Evolutionary conservation across 2,797 vertebrate genomes (phyloP).

Genomic region (Chelon auratus): DNA sequence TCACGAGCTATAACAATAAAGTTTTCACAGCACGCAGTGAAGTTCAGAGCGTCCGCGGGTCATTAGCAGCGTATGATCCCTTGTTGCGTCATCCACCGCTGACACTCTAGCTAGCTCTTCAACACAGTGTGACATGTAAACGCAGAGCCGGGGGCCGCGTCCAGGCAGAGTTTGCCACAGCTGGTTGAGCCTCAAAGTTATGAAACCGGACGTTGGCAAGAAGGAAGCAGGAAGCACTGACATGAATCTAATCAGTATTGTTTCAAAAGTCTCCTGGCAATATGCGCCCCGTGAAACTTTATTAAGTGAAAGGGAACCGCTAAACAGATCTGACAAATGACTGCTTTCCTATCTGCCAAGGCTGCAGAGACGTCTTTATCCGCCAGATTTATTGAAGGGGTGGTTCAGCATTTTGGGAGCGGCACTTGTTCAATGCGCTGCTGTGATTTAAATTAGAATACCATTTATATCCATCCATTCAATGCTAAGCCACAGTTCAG

Average conservation of each 20-base stretch:
- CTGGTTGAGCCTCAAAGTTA: constrained; percentile 2
- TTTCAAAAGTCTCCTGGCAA: constrained; percentile 22
- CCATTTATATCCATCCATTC: background rate
- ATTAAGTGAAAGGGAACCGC: constrained; percentile 17
- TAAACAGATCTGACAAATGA: constrained; percentile 32
- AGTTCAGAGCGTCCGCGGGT: constrained; percentile 24
- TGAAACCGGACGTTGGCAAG: background rate
- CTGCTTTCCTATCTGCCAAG: constrained; percentile 14
- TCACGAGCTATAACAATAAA: constrained; percentile 15
- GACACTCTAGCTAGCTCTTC: constrained; percentile 24
- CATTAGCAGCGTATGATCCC: constrained; percentile 14
- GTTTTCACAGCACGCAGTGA: constrained; percentile 4
- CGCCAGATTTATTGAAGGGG: background rate
- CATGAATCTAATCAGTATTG: constrained; percentile 34
- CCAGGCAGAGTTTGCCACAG: constrained; percentile 7
- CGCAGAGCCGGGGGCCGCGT: constrained; percentile 1
- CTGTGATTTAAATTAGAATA: background rate
- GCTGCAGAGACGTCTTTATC: constrained; percentile 1
- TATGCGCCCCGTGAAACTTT: constrained; percentile 24
- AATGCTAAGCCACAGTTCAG: background rate
- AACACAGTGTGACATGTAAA: constrained; percentile 36
- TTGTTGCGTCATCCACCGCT: constrained; percentile 11
- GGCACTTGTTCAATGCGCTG: background rate
- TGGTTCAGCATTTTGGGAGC: background rate
- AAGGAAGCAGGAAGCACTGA: constrained; percentile 20